Percentiles rank a stretch among this genome's conserved stretches.
Conservation (phyloP, 2,888 invertebrate genomes). For the Synergus laeviventris region DNA sequence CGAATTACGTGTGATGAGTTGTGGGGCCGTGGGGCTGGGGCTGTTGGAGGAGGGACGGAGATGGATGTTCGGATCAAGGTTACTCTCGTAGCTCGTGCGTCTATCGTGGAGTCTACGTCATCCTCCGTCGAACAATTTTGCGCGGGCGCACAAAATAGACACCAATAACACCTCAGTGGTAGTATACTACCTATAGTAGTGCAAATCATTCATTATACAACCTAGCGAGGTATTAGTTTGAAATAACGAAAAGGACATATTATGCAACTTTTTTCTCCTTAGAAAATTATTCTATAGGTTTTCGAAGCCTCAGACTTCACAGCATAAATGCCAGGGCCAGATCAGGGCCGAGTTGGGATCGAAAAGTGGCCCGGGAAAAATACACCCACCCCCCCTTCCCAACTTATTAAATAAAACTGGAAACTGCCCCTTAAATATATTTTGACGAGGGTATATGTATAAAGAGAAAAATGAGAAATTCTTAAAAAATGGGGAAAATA, state of each 20-base stretch:
- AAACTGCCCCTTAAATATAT: too few relatives aligned
- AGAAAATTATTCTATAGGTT: not conserved
- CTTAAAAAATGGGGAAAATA: too few relatives aligned
- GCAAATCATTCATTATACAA: not conserved
- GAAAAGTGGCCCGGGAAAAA: too few relatives aligned
- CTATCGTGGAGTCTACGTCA: too few relatives aligned
- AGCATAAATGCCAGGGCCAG: too few relatives aligned
- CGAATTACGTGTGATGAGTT: slow-evolving; percentile 47
- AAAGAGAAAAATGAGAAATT: too few relatives aligned
- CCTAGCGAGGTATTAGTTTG: not conserved
- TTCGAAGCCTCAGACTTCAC: not conserved
- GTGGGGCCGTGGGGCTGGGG: too few relatives aligned
- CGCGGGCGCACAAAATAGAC: slow-evolving; percentile 1
- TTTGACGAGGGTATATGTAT: too few relatives aligned
- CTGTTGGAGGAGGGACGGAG: slow-evolving; percentile 42
- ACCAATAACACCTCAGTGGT: too few relatives aligned
- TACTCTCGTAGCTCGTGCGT: slow-evolving; percentile 58
- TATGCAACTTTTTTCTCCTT: not conserved
- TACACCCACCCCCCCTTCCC: too few relatives aligned
- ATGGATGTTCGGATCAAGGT: slow-evolving; percentile 70
- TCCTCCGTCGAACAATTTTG: slow-evolving; percentile 5
- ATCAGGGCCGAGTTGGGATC: too few relatives aligned
- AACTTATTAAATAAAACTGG: too few relatives aligned
- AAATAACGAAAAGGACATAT: not conserved
- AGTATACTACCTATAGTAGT: not conserved